These are phyloP conservation scores for Gallinago jamesoni DNA, from an alignment of 2,113 vertebrate genomes.

Conservation along the genomic window DNA sequence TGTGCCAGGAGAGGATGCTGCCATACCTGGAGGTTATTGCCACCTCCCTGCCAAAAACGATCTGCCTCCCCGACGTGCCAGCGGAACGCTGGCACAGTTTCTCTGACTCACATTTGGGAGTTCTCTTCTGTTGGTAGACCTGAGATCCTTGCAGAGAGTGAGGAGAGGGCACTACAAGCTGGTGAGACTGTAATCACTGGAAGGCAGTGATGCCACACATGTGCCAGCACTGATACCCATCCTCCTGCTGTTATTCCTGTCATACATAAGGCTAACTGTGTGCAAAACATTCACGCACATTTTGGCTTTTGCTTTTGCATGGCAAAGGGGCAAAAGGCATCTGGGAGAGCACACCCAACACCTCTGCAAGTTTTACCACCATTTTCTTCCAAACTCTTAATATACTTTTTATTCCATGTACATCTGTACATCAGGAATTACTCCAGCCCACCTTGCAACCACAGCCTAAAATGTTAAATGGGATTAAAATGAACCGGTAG, in stretches of 20 bases:
- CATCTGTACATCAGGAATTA: background rate
- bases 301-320: background rate
- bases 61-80: background rate
- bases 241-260: background rate
- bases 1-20: background rate
- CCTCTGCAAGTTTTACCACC: background rate
- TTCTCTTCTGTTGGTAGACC: fast-evolving
- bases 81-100: fast-evolving
- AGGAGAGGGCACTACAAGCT: background rate
- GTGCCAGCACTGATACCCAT: background rate
- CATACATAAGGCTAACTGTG: fast-evolving
- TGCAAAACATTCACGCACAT: fast-evolving
- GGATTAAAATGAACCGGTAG: background rate
- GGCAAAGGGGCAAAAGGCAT: background rate
- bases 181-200: background rate
- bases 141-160: background rate
- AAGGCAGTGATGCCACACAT: background rate
- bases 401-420: background rate
- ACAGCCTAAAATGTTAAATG: background rate
- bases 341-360: background rate
- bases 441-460: background rate
- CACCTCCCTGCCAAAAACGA: background rate
- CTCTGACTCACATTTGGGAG: background rate
- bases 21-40: background rate
- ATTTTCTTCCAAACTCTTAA: background rate